A percentile compares a stretch with the other conserved stretches of the same genome.
These are phyloP conservation scores for Drosophila kohkoa DNA, from an alignment of 1,140 invertebrate species.

Conservation along the genomic window DNA sequence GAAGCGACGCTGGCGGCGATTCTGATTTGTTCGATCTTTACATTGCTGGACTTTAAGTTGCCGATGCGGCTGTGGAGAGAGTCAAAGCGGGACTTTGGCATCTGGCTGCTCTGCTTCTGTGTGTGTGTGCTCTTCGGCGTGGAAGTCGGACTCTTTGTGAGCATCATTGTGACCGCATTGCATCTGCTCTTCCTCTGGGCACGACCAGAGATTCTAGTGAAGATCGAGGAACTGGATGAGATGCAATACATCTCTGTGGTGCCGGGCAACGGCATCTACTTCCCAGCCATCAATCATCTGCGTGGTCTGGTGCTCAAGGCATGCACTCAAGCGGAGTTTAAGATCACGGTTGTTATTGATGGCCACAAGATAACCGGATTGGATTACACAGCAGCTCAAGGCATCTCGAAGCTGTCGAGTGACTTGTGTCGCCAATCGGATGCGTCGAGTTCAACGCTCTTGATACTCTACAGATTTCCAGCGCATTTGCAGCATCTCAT, in stretches of 20 bases:
- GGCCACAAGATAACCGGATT: conserved; percentile 87
- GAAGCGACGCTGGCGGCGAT: conserved; percentile 92
- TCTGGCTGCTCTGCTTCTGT: conserved; percentile 91
- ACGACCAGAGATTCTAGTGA: conserved; percentile 89
- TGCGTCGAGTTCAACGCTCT: conserved; percentile 55
- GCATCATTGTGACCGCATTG: conserved; percentile 92
- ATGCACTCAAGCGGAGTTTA: conserved; percentile 77
- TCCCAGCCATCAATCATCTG: conserved; percentile 88
- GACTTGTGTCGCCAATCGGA: conserved; percentile 68
- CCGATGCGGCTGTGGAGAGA: conserved; percentile 90
- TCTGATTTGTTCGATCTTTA: conserved; percentile 86
- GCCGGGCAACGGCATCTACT: conserved; percentile 88
- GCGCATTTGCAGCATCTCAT: conserved; percentile 67
- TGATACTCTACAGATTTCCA: conserved; percentile 73
- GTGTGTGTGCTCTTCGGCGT: conserved; percentile 92
- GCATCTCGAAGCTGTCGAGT: conserved; percentile 76
- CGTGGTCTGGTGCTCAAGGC: conserved; percentile 86
- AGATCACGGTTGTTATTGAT: conserved; percentile 87
- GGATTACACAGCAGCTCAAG: conserved; percentile 87
- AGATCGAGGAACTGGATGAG: conserved; percentile 86
- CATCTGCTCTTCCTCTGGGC: conserved; percentile 93
- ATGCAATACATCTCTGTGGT: conserved; percentile 86
- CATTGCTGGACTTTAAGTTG: conserved; percentile 88
- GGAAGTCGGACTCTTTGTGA: conserved; percentile 95
- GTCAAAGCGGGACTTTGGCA: conserved; percentile 88